Conservation (phyloP, 2,113 vertebrate genomes). For the Cathartes aura region DNA sequence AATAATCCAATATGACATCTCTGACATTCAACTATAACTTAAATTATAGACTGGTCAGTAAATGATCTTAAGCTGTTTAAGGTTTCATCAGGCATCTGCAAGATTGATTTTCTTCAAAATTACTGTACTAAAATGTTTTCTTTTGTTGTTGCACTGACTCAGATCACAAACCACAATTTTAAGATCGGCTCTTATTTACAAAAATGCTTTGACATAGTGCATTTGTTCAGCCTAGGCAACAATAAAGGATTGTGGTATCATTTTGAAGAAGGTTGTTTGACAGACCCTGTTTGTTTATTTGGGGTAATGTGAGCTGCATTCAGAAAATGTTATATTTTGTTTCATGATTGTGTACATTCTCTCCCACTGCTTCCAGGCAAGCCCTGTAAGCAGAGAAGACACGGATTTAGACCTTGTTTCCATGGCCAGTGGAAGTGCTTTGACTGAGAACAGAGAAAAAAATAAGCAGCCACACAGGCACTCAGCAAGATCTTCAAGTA, state of each 20-base stretch:
- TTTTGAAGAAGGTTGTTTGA: conserved; percentile 85
- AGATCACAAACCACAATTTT: conserved; percentile 84
- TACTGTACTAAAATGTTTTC: conserved; percentile 84
- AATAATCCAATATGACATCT: conserved; percentile 74
- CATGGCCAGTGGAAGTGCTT: conserved; percentile 76
- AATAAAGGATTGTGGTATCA: conserved; percentile 83
- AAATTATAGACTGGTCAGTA: conserved; percentile 79
- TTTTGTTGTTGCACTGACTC: conserved; percentile 80
- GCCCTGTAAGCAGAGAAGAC: conserved; percentile 82
- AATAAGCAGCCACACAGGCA: conserved; percentile 75
- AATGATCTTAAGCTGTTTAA: conserved; percentile 82
- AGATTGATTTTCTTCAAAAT: conserved; percentile 83
- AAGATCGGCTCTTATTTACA: conserved; percentile 83
- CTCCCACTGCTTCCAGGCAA: conserved; percentile 85
- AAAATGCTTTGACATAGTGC: conserved; percentile 85
- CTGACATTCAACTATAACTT: conserved; percentile 73
- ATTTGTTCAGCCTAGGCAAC: conserved; percentile 80
- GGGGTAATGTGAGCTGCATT: conserved; percentile 83
- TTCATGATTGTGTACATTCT: conserved; percentile 86
- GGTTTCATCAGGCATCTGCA: conserved; percentile 77
- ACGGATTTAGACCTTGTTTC: conserved; percentile 80
- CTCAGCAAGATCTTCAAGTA: conserved; percentile 81
- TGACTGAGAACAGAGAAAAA: conserved; percentile 79
- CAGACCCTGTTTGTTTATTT: conserved; percentile 84
- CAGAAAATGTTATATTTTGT: conserved; percentile 85